Percentiles rank a stretch among this genome's conserved stretches.
These are phyloP conservation scores for Lathamus discolor DNA, from an alignment of 2,113 vertebrate species.

Conservation along the genomic window DNA sequence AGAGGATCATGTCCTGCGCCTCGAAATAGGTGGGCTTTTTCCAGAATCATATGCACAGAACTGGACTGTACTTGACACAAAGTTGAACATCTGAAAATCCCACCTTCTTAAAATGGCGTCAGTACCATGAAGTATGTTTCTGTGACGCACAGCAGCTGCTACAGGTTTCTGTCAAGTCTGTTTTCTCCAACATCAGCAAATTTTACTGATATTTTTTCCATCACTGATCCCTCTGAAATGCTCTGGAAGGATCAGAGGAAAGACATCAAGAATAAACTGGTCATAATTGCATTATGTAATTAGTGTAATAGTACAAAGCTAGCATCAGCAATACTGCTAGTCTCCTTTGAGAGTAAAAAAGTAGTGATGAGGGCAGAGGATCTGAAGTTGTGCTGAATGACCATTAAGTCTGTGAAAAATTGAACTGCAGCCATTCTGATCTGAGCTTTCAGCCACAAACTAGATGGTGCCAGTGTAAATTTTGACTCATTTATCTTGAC, in stretches of 20 bases:
- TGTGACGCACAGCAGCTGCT: neutral
- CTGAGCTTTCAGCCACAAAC: neutral
- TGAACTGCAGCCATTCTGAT: neutral
- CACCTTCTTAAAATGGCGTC: neutral
- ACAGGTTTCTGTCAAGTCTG: neutral
- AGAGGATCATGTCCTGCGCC: accelerated
- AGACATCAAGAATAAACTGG: neutral
- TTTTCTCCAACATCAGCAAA: neutral
- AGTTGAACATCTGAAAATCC: neutral
- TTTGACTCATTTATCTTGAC: neutral
- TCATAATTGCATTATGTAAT: neutral
- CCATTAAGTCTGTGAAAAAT: neutral
- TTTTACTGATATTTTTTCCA: neutral
- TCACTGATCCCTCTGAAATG: neutral
- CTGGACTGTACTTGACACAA: neutral
- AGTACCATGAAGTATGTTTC: neutral
- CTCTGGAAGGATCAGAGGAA: neutral
- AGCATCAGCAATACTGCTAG: neutral
- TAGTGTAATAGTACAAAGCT: neutral
- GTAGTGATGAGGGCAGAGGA: neutral
- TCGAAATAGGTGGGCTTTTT: neutral
- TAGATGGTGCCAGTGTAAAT: neutral
- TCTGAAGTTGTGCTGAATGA: neutral
- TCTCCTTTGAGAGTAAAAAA: neutral
- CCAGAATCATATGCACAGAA: neutral